Conservation (phyloP, 2,797 vertebrate genomes). For the Pempheris klunzingeri region DNA sequence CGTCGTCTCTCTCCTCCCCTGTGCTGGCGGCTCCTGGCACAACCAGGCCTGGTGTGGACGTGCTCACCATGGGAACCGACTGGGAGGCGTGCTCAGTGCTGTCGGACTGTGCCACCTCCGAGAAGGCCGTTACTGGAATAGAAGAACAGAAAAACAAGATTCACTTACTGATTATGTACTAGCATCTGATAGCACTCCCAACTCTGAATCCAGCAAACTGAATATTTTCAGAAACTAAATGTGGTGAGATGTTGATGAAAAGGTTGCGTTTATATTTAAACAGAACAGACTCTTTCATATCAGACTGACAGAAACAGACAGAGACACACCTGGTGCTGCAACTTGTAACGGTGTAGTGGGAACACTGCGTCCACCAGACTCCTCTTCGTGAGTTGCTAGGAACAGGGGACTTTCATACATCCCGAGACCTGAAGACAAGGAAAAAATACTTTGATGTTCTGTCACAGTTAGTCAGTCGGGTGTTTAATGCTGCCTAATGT, state of each 20-base stretch:
- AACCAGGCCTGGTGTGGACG: constrained; percentile 89
- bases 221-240: not conserved
- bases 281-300: not conserved
- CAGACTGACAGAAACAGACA: not conserved
- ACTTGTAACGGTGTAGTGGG: constrained; percentile 93
- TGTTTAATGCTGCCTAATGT: not conserved
- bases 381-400: constrained; percentile 92
- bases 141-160: not conserved
- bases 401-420: constrained; percentile 95
- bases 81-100: constrained; percentile 92
- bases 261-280: not conserved
- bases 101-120: constrained; percentile 89
- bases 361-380: constrained; percentile 94
- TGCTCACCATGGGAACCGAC: constrained; percentile 97
- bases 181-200: fast-evolving
- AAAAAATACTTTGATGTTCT: not conserved
- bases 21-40: constrained; percentile 83
- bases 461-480: not conserved
- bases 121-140: constrained; percentile 87
- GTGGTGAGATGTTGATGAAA: not conserved
- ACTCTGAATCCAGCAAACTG: not conserved
- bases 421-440: constrained; percentile 88
- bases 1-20: constrained; percentile 91
- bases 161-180: not conserved
- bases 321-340: constrained; percentile 88